Evolutionary conservation across 2,797 vertebrate species (phyloP).

Genomic region (Microctenopoma steveboyesi): DNA sequence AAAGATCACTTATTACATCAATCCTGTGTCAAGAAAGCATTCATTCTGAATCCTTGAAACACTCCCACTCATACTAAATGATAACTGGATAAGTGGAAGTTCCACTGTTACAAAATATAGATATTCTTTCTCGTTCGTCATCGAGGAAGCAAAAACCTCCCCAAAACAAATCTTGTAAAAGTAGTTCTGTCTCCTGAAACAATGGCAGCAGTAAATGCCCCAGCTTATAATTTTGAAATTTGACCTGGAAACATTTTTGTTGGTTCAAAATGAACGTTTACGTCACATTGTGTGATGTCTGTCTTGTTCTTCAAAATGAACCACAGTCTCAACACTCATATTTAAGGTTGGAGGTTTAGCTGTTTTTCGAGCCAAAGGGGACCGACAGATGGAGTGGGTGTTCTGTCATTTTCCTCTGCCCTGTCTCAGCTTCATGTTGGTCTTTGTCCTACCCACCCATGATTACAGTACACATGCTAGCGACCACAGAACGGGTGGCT

Average conservation of each 20-base stretch:
- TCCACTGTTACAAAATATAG: constrained; percentile 13
- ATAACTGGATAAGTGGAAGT: constrained; percentile 9
- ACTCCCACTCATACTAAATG: constrained; percentile 11
- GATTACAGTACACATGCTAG: constrained; percentile 63
- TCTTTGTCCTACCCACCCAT: constrained; percentile 54
- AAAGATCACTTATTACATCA: constrained; percentile 26
- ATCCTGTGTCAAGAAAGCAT: constrained; percentile 5
- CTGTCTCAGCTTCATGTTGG: constrained; percentile 54
- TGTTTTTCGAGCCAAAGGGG: constrained; percentile 66
- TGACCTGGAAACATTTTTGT: constrained; percentile 11
- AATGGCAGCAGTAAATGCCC: neutral
- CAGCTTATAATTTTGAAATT: neutral
- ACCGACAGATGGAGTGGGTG: constrained; percentile 60
- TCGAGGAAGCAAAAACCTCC: neutral
- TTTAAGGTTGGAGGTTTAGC: constrained; percentile 65
- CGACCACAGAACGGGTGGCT: constrained; percentile 60
- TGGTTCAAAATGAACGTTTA: constrained; percentile 15
- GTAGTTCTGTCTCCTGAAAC: neutral
- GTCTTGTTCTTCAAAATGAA: constrained; percentile 48
- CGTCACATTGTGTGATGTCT: constrained; percentile 55
- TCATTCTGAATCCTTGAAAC: constrained; percentile 5
- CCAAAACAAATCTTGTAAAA: neutral
- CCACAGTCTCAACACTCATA: constrained; percentile 31
- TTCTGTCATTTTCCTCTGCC: constrained; percentile 44
- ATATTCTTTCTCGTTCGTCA: constrained; percentile 36